Evolutionary conservation across 2,113 vertebrate species (phyloP), one percentile per base, ranked within the genome.

Genomic region (Charadrius vociferus): DNA sequence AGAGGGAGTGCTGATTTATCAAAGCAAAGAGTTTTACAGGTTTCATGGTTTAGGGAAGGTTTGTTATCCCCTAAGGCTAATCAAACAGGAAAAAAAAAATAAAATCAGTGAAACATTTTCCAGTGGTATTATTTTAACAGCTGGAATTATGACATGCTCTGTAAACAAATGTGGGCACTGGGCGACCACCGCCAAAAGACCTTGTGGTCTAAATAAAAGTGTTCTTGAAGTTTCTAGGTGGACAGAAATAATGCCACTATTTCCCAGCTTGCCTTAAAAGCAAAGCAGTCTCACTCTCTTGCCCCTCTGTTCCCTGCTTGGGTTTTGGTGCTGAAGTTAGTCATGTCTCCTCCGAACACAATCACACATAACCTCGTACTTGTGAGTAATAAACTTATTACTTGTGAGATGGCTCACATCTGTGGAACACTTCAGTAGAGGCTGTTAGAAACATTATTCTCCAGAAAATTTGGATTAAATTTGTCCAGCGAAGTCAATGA

Each of bases 321-420:
- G 23, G 29, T 52, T 90, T 91, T 56, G 59, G 15, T n/a, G 37
- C 21, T 88, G 55, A 59, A 68, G 43, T 73, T 84, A 43, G 30
- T 12, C 18, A 12, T 6, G 26, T 41, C n/a, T 93, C 53, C 56
- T 86, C 55, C 80, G 81, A 91, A 94, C 68, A 1, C 50, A 70
- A 15, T 34, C 23, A 56, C 8, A 32, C 6, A 27, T 21, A 24
- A 77, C 23, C 50, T 53, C 4, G 2, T 47, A 47, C 12, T 37
- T 49, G 24, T 23, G 24, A 79, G 11, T 88, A 53, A 75, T 30
- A 55, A 62, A 95, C 52, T 30, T 16, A 39, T 23, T 59, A 29
- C 39, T 93, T 79, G n/a, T 94, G 85, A 92, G 95, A 74, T 70
- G 66, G 65, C 62, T 97, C 61, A 70, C 7, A 27, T n/a, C 12